Conservation (phyloP, 2,797 vertebrate species). For the Tenualosa thibaudeaui region DNA sequence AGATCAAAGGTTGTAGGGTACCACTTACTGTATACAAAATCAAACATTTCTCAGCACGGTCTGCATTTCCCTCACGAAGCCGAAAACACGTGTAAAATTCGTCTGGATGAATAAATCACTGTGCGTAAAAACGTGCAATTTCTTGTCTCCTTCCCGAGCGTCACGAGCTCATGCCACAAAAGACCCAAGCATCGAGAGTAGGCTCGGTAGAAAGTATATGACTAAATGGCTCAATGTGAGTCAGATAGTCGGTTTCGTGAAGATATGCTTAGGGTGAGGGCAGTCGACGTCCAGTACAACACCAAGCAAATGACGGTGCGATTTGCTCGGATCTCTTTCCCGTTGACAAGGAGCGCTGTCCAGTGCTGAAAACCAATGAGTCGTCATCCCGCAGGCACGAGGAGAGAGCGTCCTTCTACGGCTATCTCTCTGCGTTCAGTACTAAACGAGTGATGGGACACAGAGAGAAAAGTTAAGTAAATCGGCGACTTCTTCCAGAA, state of each 20-base stretch:
- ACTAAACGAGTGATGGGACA: neutral
- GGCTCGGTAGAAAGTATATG: neutral
- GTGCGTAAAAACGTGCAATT: slow-evolving; percentile 21
- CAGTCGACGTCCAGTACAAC: neutral
- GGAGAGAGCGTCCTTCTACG: neutral
- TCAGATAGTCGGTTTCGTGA: neutral
- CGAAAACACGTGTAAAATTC: slow-evolving; percentile 31
- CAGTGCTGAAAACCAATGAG: slow-evolving; percentile 34
- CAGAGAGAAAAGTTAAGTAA: neutral
- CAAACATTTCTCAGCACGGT: slow-evolving; percentile 14
- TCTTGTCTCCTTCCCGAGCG: neutral
- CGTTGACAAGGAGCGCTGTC: slow-evolving; percentile 31
- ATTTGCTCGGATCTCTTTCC: neutral
- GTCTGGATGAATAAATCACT: slow-evolving; percentile 30
- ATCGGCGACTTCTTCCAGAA: neutral
- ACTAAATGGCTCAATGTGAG: neutral
- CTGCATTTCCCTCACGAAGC: slow-evolving; percentile 33
- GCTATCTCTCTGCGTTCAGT: neutral
- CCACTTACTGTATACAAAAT: neutral
- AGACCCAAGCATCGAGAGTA: neutral
- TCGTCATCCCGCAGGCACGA: neutral
- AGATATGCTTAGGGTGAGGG: neutral
- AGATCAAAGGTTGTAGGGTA: neutral
- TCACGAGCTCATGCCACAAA: neutral
- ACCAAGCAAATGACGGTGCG: slow-evolving; percentile 22